These are phyloP conservation scores for Thymelicus acteon DNA, from an alignment of 2,888 invertebrate genomes.

Conservation along the genomic window DNA sequence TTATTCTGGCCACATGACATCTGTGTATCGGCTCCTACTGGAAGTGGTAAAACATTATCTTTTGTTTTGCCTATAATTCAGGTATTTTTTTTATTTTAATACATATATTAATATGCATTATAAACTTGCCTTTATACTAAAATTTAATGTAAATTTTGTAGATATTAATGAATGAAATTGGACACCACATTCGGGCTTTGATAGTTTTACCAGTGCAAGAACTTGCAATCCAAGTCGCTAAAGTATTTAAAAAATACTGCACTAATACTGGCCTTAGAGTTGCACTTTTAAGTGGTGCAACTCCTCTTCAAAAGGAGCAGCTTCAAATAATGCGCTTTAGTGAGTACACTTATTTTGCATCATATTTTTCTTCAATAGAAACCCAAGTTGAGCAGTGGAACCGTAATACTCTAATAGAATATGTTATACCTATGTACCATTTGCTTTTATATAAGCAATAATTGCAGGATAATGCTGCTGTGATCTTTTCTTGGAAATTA, in stretches of 20 bases:
- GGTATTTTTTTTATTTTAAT: conserved; percentile 56
- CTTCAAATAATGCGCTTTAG: conserved; percentile 83
- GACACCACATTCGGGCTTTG: conserved; percentile 90
- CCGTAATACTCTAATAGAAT: too few relatives aligned
- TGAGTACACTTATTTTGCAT: conserved; percentile 50
- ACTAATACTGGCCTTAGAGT: conserved; percentile 88
- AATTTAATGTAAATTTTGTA: conserved; percentile 55
- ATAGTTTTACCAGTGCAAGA: conserved; percentile 97
- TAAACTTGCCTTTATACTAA: not conserved
- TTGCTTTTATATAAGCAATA: too few relatives aligned
- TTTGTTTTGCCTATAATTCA: conserved; percentile 97
- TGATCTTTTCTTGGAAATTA: too few relatives aligned
- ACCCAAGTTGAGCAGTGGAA: too few relatives aligned
- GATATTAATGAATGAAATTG: conserved; percentile 85
- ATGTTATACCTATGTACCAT: too few relatives aligned
- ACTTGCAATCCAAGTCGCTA: conserved; percentile 94
- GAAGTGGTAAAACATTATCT: conserved; percentile 98
- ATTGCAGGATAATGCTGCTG: too few relatives aligned
- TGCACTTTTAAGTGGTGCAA: conserved; percentile 88
- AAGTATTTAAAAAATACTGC: conserved; percentile 91
- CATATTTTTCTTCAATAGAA: too few relatives aligned
- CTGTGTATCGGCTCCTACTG: conserved; percentile 98
- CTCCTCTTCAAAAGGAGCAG: conserved; percentile 88
- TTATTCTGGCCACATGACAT: conserved; percentile 93
- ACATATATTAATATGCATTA: too few relatives aligned